Conservation (phyloP, 2,888 invertebrate species). For the Teleogryllus oceanicus region DNA sequence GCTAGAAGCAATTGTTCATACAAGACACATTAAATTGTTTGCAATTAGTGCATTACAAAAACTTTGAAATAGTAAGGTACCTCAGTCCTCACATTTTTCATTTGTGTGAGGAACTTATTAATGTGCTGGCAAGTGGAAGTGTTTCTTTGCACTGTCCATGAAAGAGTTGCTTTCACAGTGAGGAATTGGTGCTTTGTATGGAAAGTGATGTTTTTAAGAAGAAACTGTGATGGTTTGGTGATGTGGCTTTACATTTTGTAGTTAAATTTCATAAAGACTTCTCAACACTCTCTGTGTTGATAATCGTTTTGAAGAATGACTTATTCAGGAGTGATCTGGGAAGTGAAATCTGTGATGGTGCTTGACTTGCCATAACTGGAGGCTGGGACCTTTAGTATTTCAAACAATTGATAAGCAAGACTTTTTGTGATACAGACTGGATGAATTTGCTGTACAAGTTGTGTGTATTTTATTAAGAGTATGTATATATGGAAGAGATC, state of each 20-base stretch:
- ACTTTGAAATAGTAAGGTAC: constrained; percentile 5
- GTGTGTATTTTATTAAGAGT: neutral
- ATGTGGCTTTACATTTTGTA: neutral
- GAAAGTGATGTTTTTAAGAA: constrained; percentile 7
- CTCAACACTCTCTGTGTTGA: constrained; percentile 4
- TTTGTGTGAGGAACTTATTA: neutral
- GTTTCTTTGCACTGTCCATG: neutral
- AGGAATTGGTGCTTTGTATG: constrained; percentile 3
- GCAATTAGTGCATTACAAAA: neutral
- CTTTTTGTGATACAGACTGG: neutral
- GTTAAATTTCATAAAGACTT: neutral
- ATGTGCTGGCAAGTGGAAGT: neutral
- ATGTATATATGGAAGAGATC: constrained; percentile 18
- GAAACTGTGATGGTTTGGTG: constrained; percentile 10
- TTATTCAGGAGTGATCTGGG: neutral
- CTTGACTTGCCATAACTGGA: neutral
- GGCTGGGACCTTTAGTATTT: neutral
- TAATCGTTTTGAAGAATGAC: neutral
- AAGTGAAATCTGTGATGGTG: constrained; percentile 11
- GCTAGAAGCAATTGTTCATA: neutral
- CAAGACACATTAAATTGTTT: neutral
- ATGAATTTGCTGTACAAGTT: neutral
- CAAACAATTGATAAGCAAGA: neutral
- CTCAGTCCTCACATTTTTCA: neutral
- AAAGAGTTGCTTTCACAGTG: neutral